Evolutionary conservation across 2,888 invertebrate genomes (phyloP).

Genomic region (Ornithoptera alexandrae): DNA sequence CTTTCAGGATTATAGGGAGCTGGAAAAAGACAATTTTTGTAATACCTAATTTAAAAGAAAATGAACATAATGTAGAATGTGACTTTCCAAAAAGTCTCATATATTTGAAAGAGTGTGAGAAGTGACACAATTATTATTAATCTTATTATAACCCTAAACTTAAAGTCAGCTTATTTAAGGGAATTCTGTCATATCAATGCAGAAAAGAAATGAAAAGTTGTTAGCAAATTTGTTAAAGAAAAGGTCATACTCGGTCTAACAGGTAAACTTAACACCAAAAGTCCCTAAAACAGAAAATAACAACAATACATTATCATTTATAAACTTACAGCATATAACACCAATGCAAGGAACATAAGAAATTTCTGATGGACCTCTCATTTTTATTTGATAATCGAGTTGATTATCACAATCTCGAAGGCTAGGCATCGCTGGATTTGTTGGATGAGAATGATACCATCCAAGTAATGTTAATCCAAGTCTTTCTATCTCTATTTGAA

Average conservation of each 20-base stretch:
- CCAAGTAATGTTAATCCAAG: slow-evolving; percentile 91
- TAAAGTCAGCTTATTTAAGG: no score
- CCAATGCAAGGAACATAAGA: slow-evolving; percentile 97
- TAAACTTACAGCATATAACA: slow-evolving; percentile 91
- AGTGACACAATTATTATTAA: no score
- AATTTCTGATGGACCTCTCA: slow-evolving; percentile 94
- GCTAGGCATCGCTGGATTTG: slow-evolving; percentile 92
- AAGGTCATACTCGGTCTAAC: no score
- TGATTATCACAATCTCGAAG: slow-evolving; percentile 94
- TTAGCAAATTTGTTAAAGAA: no score
- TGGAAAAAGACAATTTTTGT: slow-evolving; percentile 47
- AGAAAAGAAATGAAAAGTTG: no score
- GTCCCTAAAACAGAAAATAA: background rate
- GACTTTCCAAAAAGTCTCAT: no score
- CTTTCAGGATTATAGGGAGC: slow-evolving; percentile 92
- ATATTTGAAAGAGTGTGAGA: no score
- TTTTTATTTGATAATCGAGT: slow-evolving; percentile 95
- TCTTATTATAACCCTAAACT: no score
- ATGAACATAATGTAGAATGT: no score
- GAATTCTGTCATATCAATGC: no score
- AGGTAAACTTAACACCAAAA: no score
- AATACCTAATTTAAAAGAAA: no score
- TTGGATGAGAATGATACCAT: slow-evolving; percentile 98
- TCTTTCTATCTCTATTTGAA: slow-evolving; percentile 90
- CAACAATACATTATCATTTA: background rate